Evolutionary conservation across 2,888 invertebrate genomes (phyloP).

Genomic region (Hypsopygia costalis): DNA sequence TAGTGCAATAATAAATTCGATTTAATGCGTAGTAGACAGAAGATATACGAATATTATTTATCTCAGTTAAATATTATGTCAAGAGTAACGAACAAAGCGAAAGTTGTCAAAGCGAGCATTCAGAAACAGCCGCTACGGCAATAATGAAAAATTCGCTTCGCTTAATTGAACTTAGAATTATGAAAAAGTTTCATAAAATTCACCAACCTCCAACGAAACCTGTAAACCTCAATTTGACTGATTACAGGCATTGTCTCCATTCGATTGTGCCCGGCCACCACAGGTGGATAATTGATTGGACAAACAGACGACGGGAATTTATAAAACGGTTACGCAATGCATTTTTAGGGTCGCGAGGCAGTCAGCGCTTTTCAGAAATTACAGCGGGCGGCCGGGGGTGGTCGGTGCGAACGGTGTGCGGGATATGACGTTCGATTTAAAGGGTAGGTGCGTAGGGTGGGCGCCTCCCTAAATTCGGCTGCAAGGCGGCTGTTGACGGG

Average conservation of each 20-base stretch:
- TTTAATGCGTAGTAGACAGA: no score
- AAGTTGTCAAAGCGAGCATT: conserved; percentile 5
- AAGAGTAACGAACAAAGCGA: background rate
- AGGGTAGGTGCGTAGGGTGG: conserved; percentile 57
- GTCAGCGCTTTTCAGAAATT: conserved; percentile 78
- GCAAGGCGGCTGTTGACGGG: conserved; percentile 80
- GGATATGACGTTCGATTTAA: conserved; percentile 81
- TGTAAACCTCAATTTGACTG: conserved; percentile 22
- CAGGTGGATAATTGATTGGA: conserved; percentile 76
- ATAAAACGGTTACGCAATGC: conserved; percentile 78
- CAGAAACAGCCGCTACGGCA: background rate
- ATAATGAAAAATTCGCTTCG: conserved; percentile 4
- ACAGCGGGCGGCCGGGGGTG: conserved; percentile 44
- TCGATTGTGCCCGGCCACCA: conserved; percentile 8
- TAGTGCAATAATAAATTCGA: no score
- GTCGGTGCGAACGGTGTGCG: conserved; percentile 58
- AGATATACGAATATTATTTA: no score
- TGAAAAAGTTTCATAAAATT: conserved; percentile 17
- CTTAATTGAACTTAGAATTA: conserved; percentile 9
- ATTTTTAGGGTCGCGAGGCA: conserved; percentile 76
- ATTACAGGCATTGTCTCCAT: conserved; percentile 33
- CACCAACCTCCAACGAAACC: conserved; percentile 14
- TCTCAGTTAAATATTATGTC: no score
- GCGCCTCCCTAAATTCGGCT: conserved; percentile 44
- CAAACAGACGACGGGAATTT: conserved; percentile 64